Evolutionary conservation across 2,113 vertebrate species (phyloP), one percentile per base, ranked within the genome.

Genomic region (rat (Rattus norvegicus)): DNA sequence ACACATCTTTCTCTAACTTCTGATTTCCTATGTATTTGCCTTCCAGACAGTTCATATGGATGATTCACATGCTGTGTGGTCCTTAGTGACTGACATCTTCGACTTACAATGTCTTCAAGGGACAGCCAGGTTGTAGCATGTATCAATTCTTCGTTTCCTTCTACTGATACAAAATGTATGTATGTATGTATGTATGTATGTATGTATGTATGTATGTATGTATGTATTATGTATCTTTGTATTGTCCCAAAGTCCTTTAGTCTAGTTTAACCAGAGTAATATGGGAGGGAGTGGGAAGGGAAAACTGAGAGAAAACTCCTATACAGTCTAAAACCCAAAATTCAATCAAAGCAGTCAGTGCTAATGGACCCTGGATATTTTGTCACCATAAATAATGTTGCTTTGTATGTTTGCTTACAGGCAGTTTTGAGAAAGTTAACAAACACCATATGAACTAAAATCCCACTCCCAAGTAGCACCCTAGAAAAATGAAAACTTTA

Each of bases 401-500:
- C 76, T 24, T 73, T 52, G 59, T 61, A 80, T 43, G 19, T 49
- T 49, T 85, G 30, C 30, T 14, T 24, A 92, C 2, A 93, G 49
- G 79, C 20, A 80, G 47, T 84, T 83, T 88, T 49, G 63, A 24
- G n/a, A 56, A 69, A 72, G 72, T 77, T 61, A 94, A 77, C 65
- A 92, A 16, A 90, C 4, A 85, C 6, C 36, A 47, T n/a, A 83
- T 43, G 67, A 87, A 39, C 49, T 47, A n/a, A 52, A 84, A 76
- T 47, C 33, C 65, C n/a, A 88, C n/a, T 52, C 49, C 49, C 91
- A 61, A 20, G 10, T n/a, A 90, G 59, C 5, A 84, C 56, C 56
- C 81, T 87, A 80, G 56, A 94, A 20, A 92, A 90, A 91, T 63
- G 19, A 77, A 85, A 94, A 94, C 73, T n/a, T 43, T 77, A 72